Conservation (phyloP, 1,140 invertebrate genomes). For the Magallana ariakensis region DNA sequence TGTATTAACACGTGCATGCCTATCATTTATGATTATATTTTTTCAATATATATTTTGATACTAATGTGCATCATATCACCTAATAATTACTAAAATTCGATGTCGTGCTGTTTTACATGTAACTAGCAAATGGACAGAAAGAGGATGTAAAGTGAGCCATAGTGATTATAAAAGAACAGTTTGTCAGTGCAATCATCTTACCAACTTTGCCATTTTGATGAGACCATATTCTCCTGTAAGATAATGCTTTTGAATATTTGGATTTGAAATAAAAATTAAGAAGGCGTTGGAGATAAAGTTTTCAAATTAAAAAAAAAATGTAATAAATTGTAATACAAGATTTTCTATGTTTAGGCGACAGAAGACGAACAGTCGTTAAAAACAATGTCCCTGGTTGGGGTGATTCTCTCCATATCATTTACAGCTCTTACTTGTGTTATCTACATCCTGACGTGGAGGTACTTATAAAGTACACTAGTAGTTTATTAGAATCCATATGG, state of each 20-base stretch:
- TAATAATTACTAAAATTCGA: too few species aligned
- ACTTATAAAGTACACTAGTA: background rate
- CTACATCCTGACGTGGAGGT: conserved; percentile 43
- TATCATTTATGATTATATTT: background rate
- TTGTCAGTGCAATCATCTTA: conserved; percentile 66
- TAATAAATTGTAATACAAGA: background rate
- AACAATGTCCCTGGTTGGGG: conserved; percentile 17
- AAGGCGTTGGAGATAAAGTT: background rate
- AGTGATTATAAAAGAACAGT: background rate
- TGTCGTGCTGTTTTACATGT: too few species aligned
- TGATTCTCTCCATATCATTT: conserved; percentile 25
- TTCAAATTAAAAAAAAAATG: background rate
- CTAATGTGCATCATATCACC: too few species aligned
- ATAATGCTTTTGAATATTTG: background rate
- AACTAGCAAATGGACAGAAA: background rate
- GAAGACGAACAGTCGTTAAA: background rate
- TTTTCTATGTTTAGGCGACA: background rate
- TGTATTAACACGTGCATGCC: background rate
- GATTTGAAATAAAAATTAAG: background rate
- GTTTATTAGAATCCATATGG: background rate
- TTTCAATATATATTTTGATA: background rate
- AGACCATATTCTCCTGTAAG: conserved; percentile 53
- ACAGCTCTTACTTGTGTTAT: conserved; percentile 29
- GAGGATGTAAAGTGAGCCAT: background rate
- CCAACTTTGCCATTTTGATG: conserved; percentile 68